Conservation (phyloP, 2,888 invertebrate genomes). For the Hartigia nigra region DNA sequence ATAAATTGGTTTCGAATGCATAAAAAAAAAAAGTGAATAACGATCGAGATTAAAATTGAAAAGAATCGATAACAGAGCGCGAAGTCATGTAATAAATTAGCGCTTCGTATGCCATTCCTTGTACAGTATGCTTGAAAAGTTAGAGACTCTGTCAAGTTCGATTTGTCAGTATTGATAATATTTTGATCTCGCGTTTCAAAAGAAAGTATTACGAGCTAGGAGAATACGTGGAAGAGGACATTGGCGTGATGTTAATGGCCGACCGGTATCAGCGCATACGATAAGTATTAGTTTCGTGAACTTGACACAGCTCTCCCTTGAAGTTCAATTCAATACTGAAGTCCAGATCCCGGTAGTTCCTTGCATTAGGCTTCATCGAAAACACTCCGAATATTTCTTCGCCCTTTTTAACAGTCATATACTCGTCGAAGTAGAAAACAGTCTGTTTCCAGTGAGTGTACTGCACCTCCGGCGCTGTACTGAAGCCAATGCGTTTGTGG, state of each 20-base stretch:
- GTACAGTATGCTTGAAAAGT: neutral
- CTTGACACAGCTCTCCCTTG: conserved; percentile 87
- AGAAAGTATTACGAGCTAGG: conserved; percentile 7
- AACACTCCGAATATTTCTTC: conserved; percentile 95
- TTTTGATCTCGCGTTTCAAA: conserved; percentile 3
- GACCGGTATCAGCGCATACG: conserved; percentile 82
- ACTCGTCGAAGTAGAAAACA: conserved; percentile 98
- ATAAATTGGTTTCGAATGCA: neutral
- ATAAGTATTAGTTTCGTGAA: conserved; percentile 87
- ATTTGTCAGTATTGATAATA: neutral
- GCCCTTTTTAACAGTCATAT: conserved; percentile 94
- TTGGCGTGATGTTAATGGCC: conserved; percentile 8
- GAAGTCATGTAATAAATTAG: neutral
- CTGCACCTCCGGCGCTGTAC: conserved; percentile 96
- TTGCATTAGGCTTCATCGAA: conserved; percentile 93
- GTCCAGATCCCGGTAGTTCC: conserved; percentile 97
- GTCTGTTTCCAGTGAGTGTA: conserved; percentile 99
- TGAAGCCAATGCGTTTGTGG: conserved; percentile 98
- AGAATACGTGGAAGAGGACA: conserved; percentile 16
- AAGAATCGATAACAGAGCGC: neutral
- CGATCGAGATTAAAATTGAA: neutral
- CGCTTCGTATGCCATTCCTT: conserved; percentile 5
- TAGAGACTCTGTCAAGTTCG: neutral
- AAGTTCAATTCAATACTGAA: conserved; percentile 94
- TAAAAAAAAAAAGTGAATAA: neutral